Conservation (phyloP, 2,113 vertebrate genomes). For the Sitta europaea region DNA sequence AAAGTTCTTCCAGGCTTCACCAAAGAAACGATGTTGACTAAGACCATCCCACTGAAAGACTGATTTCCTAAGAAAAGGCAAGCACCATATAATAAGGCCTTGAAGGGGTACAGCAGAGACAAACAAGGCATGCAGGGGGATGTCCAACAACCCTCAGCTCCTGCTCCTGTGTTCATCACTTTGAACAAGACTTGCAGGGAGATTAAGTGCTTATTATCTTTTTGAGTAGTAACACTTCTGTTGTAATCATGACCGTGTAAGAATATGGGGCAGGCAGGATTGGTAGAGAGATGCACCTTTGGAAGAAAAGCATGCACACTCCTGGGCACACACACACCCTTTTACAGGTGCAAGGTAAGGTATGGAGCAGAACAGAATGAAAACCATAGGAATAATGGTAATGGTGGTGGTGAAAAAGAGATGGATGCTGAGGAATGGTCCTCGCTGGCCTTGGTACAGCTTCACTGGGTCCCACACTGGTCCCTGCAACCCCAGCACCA, state of each 20-base stretch:
- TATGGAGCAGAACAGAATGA: accelerated
- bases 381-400: not conserved
- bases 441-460: not conserved
- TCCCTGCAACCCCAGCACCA: not conserved
- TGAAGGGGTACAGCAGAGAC: not conserved
- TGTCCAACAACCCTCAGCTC: not conserved
- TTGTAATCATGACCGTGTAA: not conserved
- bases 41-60: not conserved
- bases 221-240: not conserved
- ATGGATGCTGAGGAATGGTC: not conserved
- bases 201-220: not conserved
- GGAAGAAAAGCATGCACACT: not conserved
- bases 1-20: not conserved
- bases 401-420: not conserved
- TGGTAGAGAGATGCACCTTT: not conserved
- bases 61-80: not conserved
- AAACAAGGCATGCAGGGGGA: not conserved
- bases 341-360: not conserved
- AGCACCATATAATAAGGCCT: not conserved
- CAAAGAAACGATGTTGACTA: not conserved
- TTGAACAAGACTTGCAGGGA: not conserved
- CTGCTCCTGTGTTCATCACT: not conserved
- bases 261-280: not conserved
- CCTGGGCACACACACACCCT: not conserved
- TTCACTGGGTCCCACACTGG: too few relatives aligned